These are phyloP conservation scores for Drosophila bocqueti DNA, from an alignment of 1,140 invertebrate species.

Conservation along the genomic window DNA sequence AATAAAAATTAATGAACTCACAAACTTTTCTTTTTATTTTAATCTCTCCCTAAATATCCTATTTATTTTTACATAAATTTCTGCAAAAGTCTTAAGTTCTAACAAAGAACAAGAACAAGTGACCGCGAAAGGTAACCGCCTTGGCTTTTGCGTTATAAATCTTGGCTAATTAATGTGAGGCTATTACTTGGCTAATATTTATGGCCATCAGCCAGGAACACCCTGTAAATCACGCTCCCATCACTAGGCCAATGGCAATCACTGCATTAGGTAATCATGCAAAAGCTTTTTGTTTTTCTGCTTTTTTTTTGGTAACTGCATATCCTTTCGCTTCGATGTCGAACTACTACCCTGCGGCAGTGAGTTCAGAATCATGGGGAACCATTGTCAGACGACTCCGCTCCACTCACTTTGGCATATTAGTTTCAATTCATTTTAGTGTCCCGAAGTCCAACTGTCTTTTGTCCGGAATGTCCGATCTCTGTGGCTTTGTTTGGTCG, in stretches of 20 bases:
- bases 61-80: conserved; percentile 3
- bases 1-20: neutral
- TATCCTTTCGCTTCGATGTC: conserved; percentile 69
- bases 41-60: neutral
- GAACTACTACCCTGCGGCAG: conserved; percentile 46
- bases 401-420: conserved; percentile 82
- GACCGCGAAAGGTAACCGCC: too few relatives aligned
- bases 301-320: conserved; percentile 45
- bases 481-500: conserved; percentile 77
- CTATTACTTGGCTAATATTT: conserved; percentile 19
- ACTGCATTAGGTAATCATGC: conserved; percentile 67
- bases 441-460: conserved; percentile 52
- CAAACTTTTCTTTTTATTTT: too few relatives aligned
- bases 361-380: conserved; percentile 68
- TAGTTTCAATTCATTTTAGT: conserved; percentile 84
- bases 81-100: neutral
- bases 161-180: conserved; percentile 9
- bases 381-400: conserved; percentile 65
- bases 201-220: conserved; percentile 2
- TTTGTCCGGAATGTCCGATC: conserved; percentile 45
- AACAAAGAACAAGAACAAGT: conserved; percentile 1
- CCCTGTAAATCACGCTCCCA: conserved; percentile 44
- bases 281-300: conserved; percentile 7
- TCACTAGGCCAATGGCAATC: conserved; percentile 43
- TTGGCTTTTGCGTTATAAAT: conserved; percentile 17